These are phyloP conservation scores for Cotesia chilonis DNA, from an alignment of 1,140 invertebrate genomes.

Conservation along the genomic window DNA sequence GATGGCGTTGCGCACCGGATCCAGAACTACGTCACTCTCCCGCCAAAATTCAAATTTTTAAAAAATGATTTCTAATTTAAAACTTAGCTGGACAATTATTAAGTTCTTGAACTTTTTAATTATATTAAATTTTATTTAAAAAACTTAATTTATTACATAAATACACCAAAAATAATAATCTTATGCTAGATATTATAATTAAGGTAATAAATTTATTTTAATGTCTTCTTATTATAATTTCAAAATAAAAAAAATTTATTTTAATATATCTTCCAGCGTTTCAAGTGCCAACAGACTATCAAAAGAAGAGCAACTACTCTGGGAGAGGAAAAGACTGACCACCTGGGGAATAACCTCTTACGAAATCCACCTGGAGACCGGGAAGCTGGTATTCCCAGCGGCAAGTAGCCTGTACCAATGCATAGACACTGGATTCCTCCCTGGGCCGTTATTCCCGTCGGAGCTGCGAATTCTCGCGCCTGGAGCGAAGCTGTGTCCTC, in stretches of 20 bases:
- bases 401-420: slow-evolving; percentile 85
- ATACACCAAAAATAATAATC: no score
- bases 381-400: slow-evolving; percentile 90
- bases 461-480: slow-evolving; percentile 74
- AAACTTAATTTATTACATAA: not conserved
- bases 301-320: slow-evolving; percentile 87
- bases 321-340: slow-evolving; percentile 88
- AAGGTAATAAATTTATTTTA: no score
- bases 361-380: slow-evolving; percentile 81
- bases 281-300: slow-evolving; percentile 71
- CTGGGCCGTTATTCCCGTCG: slow-evolving; percentile 74
- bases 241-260: no score
- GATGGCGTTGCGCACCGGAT: no score
- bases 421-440: slow-evolving; percentile 76
- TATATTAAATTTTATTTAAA: slow-evolving; percentile 1
- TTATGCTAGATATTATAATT: no score
- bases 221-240: no score
- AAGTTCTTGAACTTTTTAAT: no score
- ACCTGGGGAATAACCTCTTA: slow-evolving; percentile 95
- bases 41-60: no score
- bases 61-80: no score
- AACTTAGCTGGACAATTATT: no score
- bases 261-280: slow-evolving; percentile 47
- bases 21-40: no score
- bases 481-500: slow-evolving; percentile 84